Evolutionary conservation across 2,113 vertebrate species (phyloP).

Genomic region (Thalassoma bifasciatum): DNA sequence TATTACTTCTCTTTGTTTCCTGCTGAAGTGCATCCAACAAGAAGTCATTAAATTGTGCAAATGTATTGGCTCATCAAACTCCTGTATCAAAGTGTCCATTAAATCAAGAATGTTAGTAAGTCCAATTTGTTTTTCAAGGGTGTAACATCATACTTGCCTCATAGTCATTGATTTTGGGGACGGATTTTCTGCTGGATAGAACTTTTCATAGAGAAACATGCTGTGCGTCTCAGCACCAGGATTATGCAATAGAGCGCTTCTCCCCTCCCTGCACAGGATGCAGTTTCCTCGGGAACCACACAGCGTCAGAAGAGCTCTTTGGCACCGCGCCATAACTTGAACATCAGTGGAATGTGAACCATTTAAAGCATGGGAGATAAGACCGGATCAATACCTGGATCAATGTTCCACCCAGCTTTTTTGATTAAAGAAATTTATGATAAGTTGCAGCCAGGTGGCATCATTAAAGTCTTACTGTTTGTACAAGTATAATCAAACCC

Average conservation of each 20-base stretch:
- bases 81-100: neutral
- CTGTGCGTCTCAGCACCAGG: neutral
- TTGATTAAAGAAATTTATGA: neutral
- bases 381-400: neutral
- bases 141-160: neutral
- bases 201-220: neutral
- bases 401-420: neutral
- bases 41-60: neutral
- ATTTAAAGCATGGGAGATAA: neutral
- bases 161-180: neutral
- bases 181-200: no score
- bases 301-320: constrained; percentile 76
- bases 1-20: neutral
- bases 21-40: neutral
- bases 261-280: constrained; percentile 38
- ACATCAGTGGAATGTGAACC: constrained; percentile 1
- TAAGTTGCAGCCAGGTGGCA: neutral
- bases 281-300: constrained; percentile 66
- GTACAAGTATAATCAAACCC: neutral
- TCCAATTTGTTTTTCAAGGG: no score
- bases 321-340: constrained; percentile 41
- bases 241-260: neutral
- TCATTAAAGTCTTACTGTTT: neutral
- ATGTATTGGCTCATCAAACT: neutral
- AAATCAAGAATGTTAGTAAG: no score